Percentiles rank a stretch among this genome's conserved stretches.
These are phyloP conservation scores for Psilopsiagon aymara DNA, from an alignment of 2,113 vertebrate genomes.

Conservation along the genomic window DNA sequence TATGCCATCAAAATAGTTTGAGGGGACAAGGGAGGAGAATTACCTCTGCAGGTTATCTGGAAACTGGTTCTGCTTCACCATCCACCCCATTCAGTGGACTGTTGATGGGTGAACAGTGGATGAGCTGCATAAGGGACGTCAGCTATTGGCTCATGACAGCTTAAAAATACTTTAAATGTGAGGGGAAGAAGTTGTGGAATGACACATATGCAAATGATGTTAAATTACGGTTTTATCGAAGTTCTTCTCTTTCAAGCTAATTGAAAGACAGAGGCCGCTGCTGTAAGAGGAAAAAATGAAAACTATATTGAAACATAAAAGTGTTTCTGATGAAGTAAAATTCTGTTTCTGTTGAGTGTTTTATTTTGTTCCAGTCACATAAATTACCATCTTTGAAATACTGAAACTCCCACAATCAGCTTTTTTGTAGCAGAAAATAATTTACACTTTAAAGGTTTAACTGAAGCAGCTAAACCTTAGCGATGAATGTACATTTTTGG, in stretches of 20 bases:
- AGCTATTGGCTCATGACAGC: neutral
- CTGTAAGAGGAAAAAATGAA: conserved; percentile 37
- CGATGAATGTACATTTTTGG: conserved; percentile 15
- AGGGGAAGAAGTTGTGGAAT: neutral
- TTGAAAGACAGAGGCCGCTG: conserved; percentile 55
- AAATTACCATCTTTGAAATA: conserved; percentile 72
- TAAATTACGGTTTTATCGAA: conserved; percentile 45
- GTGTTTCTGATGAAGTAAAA: conserved; percentile 63
- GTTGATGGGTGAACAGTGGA: neutral
- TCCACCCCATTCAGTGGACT: neutral
- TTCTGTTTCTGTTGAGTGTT: conserved; percentile 72
- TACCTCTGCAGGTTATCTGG: neutral
- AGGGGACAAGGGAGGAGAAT: neutral
- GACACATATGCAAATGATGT: neutral
- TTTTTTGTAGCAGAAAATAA: conserved; percentile 68
- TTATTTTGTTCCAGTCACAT: conserved; percentile 71
- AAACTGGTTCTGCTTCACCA: neutral
- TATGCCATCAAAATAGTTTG: neutral
- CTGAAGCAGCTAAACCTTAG: conserved; percentile 46
- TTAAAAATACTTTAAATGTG: neutral
- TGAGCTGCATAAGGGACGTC: neutral
- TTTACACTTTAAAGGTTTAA: conserved; percentile 72
- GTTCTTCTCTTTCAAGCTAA: conserved; percentile 50
- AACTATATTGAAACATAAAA: conserved; percentile 49
- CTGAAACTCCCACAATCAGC: conserved; percentile 59